phyloP scores from a whole-genome alignment of 2,888 invertebrate genomes.

The Perizoma flavofasciatum region DNA sequence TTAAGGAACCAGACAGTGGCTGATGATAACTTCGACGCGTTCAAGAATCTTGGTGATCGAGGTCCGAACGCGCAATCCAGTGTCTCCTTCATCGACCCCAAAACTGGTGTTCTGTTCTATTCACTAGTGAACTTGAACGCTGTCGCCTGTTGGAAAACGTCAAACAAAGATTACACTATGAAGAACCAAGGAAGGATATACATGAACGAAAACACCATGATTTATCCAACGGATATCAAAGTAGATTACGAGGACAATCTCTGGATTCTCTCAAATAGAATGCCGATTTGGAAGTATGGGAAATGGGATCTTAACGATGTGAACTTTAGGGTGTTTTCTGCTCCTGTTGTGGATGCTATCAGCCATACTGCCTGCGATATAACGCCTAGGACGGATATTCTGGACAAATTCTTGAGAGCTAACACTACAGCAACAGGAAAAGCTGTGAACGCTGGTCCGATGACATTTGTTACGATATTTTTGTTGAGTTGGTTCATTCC shows the following conservation, averaged over 20 bases:
- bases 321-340: constrained; percentile 89
- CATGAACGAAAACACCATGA: constrained; percentile 88
- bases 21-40: constrained; percentile 84
- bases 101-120: constrained; percentile 89
- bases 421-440: constrained; percentile 50
- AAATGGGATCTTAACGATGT: constrained; percentile 85
- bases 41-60: constrained; percentile 87
- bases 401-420: constrained; percentile 75
- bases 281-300: constrained; percentile 88
- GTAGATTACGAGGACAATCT: constrained; percentile 88
- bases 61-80: constrained; percentile 90
- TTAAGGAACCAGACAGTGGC: constrained; percentile 85
- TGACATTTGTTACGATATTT: constrained; percentile 48
- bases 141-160: constrained; percentile 90
- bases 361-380: constrained; percentile 88
- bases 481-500: constrained; percentile 50
- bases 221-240: constrained; percentile 91
- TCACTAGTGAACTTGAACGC: constrained; percentile 89
- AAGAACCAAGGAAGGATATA: constrained; percentile 89
- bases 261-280: constrained; percentile 89
- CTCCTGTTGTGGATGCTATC: constrained; percentile 87
- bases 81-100: constrained; percentile 87
- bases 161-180: constrained; percentile 86
- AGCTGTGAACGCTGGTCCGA: constrained; percentile 41
- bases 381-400: constrained; percentile 81